Evolutionary conservation across 1,140 invertebrate species (phyloP).

Genomic region (Brachionus calyciflorus): DNA sequence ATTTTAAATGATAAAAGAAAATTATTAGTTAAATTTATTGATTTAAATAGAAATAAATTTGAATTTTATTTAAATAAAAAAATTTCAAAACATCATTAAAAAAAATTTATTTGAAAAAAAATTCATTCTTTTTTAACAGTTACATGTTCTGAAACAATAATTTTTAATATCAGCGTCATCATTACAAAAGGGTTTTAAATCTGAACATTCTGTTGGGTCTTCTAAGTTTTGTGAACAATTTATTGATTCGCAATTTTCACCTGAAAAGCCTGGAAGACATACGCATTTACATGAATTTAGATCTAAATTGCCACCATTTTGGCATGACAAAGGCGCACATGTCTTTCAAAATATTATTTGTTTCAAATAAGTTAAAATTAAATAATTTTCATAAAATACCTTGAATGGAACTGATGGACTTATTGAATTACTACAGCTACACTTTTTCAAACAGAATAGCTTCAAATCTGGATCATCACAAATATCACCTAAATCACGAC

Average conservation of each 20-base stretch:
- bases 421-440: too few species aligned
- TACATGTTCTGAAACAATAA: not conserved
- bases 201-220: not conserved
- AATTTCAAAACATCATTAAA: too few species aligned
- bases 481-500: not conserved
- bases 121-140: not conserved
- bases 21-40: too few species aligned
- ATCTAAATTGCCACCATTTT: conserved; percentile 13
- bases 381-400: not conserved
- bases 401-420: too few species aligned
- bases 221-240: not conserved
- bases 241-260: not conserved
- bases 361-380: not conserved
- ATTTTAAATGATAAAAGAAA: too few species aligned
- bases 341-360: not conserved
- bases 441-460: not conserved
- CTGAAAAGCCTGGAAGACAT: not conserved
- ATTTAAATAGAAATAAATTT: too few species aligned
- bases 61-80: too few species aligned
- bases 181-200: not conserved
- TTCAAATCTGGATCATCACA: not conserved
- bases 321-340: not conserved
- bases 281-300: not conserved
- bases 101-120: not conserved
- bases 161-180: not conserved